phyloP scores from a whole-genome alignment of 2,888 invertebrate species.

The Microctonus brassicae region DNA sequence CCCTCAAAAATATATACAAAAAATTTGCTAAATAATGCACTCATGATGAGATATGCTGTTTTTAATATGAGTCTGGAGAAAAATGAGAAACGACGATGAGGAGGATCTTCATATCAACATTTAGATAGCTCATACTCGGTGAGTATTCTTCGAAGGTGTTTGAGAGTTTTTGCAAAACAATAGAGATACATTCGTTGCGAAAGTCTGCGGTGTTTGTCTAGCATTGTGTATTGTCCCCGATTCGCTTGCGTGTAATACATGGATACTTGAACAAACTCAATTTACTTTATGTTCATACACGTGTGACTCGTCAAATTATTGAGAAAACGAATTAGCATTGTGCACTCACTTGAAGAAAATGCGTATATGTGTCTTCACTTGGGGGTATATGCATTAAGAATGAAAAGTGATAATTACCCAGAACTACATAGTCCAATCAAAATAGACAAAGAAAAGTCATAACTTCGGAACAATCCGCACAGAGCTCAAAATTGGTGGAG shows the following conservation, averaged over 20 bases:
- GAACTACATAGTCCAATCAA: too few species aligned
- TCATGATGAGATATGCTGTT: too few species aligned
- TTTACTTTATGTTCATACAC: conserved; percentile 32
- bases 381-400: conserved; percentile 2
- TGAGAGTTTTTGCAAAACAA: conserved; percentile 21
- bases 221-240: conserved; percentile 37
- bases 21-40: too few species aligned
- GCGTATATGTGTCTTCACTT: neutral
- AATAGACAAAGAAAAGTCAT: too few species aligned
- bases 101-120: too few species aligned
- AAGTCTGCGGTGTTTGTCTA: conserved; percentile 32
- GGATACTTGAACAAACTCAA: conserved; percentile 45
- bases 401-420: neutral
- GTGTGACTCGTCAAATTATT: neutral
- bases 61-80: too few species aligned
- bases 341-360: conserved; percentile 19
- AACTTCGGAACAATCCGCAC: too few species aligned
- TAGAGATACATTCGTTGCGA: conserved; percentile 22
- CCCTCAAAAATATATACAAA: too few species aligned
- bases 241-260: conserved; percentile 32
- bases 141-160: neutral
- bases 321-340: conserved; percentile 38
- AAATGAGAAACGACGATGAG: too few species aligned
- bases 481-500: too few species aligned
- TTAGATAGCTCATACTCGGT: too few species aligned